phyloP scores from a whole-genome alignment of 2,888 invertebrate genomes.

The Hirtodrosophila trivittata region DNA sequence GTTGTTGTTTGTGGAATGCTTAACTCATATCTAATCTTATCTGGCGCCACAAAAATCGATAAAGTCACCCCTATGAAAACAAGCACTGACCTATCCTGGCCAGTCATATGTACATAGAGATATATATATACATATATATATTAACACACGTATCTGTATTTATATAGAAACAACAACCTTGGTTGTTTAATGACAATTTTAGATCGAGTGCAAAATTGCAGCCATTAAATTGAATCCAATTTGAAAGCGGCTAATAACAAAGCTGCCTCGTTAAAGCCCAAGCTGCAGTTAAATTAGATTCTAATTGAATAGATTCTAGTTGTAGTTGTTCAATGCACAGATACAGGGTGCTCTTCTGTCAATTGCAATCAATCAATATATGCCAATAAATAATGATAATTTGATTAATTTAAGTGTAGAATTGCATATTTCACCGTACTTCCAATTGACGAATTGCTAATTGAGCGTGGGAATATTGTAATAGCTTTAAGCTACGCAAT shows the following conservation, averaged over 20 bases:
- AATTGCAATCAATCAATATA: no score
- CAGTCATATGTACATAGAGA: neutral
- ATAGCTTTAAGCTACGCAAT: neutral
- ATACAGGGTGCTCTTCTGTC: conserved; percentile 15
- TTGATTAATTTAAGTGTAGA: no score
- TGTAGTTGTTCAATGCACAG: neutral
- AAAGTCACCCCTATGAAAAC: conserved; percentile 1
- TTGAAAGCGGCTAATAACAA: conserved; percentile 16
- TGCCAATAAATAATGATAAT: no score
- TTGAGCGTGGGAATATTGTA: conserved; percentile 34
- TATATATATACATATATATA: conserved; percentile 2
- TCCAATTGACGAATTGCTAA: neutral
- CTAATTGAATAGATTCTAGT: conserved; percentile 45
- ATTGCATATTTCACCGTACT: conserved; percentile 3
- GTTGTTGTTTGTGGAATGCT: neutral
- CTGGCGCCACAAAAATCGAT: conserved; percentile 41
- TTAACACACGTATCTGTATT: no score
- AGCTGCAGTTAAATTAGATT: conserved; percentile 32
- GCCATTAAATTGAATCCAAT: conserved; percentile 20
- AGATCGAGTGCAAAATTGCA: conserved; percentile 19
- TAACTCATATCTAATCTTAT: conserved; percentile 37
- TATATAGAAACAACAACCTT: conserved; percentile 21
- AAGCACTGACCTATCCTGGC: conserved; percentile 48
- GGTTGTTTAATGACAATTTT: conserved; percentile 38
- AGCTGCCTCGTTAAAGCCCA: conserved; percentile 17